Evolutionary conservation across 2,888 invertebrate species (phyloP).

Genomic region (Tachina lurida): DNA sequence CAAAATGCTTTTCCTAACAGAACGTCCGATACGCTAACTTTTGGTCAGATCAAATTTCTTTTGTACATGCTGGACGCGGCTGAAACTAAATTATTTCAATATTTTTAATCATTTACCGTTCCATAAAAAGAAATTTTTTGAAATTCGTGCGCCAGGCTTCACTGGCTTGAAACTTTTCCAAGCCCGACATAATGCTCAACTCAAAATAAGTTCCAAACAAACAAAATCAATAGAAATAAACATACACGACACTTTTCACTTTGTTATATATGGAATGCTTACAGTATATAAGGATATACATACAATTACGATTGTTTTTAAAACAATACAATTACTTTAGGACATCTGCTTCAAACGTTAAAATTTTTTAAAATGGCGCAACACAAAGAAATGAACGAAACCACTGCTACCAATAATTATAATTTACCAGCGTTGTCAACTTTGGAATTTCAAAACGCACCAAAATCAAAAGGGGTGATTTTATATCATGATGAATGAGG

Average conservation of each 20-base stretch:
- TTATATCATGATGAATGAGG: too few species aligned
- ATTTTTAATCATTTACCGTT: slow-evolving; percentile 78
- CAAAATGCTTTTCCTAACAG: too few species aligned
- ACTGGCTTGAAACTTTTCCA: slow-evolving; percentile 80
- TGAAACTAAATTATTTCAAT: slow-evolving; percentile 1
- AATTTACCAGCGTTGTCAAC: too few species aligned
- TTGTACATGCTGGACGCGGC: neutral
- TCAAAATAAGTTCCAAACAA: neutral
- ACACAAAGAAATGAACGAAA: neutral
- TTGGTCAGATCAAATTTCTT: neutral
- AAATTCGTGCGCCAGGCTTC: slow-evolving; percentile 79
- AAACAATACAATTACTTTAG: neutral
- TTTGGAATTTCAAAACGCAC: too few species aligned
- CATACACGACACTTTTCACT: slow-evolving; percentile 10
- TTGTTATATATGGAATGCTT: slow-evolving; percentile 2
- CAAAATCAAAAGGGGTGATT: too few species aligned
- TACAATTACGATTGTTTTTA: too few species aligned
- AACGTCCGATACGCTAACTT: too few species aligned
- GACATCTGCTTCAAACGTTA: neutral
- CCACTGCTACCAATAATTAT: slow-evolving; percentile 3
- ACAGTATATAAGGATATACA: neutral
- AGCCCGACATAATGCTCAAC: slow-evolving; percentile 77
- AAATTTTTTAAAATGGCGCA: slow-evolving; percentile 1
- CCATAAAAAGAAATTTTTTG: slow-evolving; percentile 77
- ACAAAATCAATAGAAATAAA: neutral